phyloP scores from a whole-genome alignment of 2,888 invertebrate species.

The Arge pagana region DNA sequence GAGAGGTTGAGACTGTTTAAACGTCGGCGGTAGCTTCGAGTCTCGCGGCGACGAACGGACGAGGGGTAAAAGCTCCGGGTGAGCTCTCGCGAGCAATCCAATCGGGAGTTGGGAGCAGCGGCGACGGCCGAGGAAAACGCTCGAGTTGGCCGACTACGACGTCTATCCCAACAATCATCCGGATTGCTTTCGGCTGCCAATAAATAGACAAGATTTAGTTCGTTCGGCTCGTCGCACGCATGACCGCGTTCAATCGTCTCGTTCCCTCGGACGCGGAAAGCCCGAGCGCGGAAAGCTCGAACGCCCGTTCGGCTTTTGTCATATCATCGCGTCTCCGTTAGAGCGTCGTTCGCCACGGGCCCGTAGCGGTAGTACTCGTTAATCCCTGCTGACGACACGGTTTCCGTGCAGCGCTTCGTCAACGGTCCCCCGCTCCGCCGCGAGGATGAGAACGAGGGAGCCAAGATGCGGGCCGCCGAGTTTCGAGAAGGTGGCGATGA shows the following conservation, averaged over 20 bases:
- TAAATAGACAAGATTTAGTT: slow-evolving; percentile 52
- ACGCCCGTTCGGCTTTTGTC: slow-evolving; percentile 7
- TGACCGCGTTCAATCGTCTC: slow-evolving; percentile 46
- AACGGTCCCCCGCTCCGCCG: slow-evolving; percentile 30
- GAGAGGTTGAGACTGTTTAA: too few relatives aligned
- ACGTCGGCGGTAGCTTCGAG: background rate
- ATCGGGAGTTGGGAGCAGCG: slow-evolving; percentile 35
- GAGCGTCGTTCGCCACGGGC: slow-evolving; percentile 27
- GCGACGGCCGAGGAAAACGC: slow-evolving; percentile 28
- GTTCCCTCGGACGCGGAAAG: background rate
- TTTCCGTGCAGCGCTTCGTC: slow-evolving; percentile 36
- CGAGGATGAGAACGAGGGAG: slow-evolving; percentile 28
- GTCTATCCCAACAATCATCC: slow-evolving; percentile 48
- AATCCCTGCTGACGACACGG: slow-evolving; percentile 39
- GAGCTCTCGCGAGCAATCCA: slow-evolving; percentile 36
- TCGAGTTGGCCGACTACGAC: slow-evolving; percentile 37
- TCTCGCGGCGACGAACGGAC: background rate
- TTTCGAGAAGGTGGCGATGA: too few relatives aligned
- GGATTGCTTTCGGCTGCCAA: slow-evolving; percentile 42
- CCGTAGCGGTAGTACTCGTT: slow-evolving; percentile 26
- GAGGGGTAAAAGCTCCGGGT: slow-evolving; percentile 1
- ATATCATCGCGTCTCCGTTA: slow-evolving; percentile 17
- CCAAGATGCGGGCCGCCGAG: too few relatives aligned
- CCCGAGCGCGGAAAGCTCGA: slow-evolving; percentile 3
- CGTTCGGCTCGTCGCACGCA: slow-evolving; percentile 38